These are phyloP conservation scores for Cladorhizidae sp. DNA, from an alignment of 37 sponge, comb jelly and placozoan genomes.

Conservation along the genomic window DNA sequence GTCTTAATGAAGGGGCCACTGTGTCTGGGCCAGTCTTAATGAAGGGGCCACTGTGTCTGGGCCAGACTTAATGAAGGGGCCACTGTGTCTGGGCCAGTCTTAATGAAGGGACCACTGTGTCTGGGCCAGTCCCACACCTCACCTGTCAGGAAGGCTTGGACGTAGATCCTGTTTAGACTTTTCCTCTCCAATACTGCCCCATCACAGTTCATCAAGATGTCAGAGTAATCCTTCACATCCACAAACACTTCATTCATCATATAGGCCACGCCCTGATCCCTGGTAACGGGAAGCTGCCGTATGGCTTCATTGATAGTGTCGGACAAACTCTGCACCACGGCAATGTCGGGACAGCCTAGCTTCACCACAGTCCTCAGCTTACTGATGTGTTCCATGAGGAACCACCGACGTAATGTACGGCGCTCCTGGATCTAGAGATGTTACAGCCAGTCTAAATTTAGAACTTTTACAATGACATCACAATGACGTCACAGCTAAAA, in stretches of 20 bases:
- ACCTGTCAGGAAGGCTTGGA: slow-evolving; percentile 78
- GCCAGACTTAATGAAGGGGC: too few relatives aligned
- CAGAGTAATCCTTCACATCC: slow-evolving; percentile 79
- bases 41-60: too few relatives aligned
- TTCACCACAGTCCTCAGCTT: slow-evolving; percentile 60
- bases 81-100: too few relatives aligned
- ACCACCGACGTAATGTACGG: slow-evolving; percentile 71
- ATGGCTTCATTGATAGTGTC: slow-evolving; percentile 77
- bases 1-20: too few relatives aligned
- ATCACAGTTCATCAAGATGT: slow-evolving; percentile 90
- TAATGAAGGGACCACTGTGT: too few relatives aligned
- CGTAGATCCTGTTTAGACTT: slow-evolving; percentile 67
- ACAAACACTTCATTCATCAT: slow-evolving; percentile 86
- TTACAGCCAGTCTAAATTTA: neutral
- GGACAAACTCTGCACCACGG: slow-evolving; percentile 51
- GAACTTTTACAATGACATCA: neutral
- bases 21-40: too few relatives aligned
- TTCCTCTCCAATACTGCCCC: slow-evolving; percentile 84
- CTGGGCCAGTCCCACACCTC: too few relatives aligned
- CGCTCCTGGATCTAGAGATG: slow-evolving; percentile 53
- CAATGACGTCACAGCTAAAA: neutral
- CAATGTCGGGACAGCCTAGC: slow-evolving; percentile 70
- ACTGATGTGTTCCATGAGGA: slow-evolving; percentile 82
- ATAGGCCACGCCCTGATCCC: slow-evolving; percentile 78
- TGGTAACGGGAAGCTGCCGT: slow-evolving; percentile 74